Evolutionary conservation across 2,797 vertebrate species (phyloP).

Genomic region (Melanotaenia trifasciata): DNA sequence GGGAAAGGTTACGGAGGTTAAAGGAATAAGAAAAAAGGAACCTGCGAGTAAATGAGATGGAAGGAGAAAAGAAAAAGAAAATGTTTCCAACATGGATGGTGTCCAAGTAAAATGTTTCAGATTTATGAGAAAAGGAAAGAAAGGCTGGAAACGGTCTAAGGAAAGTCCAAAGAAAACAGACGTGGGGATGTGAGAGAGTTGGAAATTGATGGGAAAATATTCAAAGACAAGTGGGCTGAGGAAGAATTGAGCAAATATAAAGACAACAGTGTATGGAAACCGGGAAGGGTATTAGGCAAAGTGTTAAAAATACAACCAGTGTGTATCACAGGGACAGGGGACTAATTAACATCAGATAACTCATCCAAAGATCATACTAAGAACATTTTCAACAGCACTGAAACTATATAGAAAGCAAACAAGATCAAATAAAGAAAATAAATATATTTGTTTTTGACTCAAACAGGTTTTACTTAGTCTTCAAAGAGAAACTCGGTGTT

Average conservation of each 20-base stretch:
- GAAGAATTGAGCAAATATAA: neutral
- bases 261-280: constrained; percentile 1
- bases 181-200: constrained; percentile 8
- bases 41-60: neutral
- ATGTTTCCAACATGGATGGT: constrained; percentile 37
- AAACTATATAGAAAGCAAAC: constrained; percentile 1
- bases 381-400: constrained; percentile 2
- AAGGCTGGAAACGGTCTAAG: constrained; percentile 24
- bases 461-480: neutral
- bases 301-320: constrained; percentile 7
- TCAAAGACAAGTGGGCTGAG: neutral
- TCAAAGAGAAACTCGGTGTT: constrained; percentile 7
- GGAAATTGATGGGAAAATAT: constrained; percentile 44
- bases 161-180: constrained; percentile 65
- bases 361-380: neutral
- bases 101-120: constrained; percentile 62
- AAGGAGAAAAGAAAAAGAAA: constrained; percentile 8
- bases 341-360: constrained; percentile 21
- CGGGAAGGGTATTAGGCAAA: neutral
- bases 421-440: neutral
- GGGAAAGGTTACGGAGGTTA: constrained; percentile 10
- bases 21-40: constrained; percentile 13
- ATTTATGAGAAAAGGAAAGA: constrained; percentile 53
- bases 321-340: neutral
- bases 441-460: neutral